phyloP scores from a whole-genome alignment of 1,140 invertebrate genomes.

The Platyura marginata region DNA sequence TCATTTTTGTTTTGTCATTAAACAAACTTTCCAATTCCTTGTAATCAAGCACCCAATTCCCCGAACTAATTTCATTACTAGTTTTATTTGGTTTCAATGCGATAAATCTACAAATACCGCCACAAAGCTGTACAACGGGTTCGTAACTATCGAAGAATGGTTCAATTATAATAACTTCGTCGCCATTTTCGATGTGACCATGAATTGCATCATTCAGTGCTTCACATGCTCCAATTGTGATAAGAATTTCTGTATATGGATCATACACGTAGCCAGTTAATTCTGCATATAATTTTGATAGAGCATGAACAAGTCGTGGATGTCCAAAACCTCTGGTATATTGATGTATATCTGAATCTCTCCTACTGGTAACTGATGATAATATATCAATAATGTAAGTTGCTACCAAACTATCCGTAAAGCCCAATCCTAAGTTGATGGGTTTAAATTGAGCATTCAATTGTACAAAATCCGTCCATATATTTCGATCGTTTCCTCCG shows the following conservation, averaged over 20 bases:
- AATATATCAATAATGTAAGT: slow-evolving; percentile 65
- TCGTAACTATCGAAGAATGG: slow-evolving; percentile 98
- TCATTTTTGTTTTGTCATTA: slow-evolving; percentile 79
- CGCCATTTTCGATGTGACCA: slow-evolving; percentile 53
- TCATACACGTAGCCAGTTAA: slow-evolving; percentile 56
- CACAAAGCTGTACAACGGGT: slow-evolving; percentile 78
- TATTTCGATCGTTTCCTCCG: neutral
- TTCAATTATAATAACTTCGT: slow-evolving; percentile 95
- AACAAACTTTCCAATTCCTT: slow-evolving; percentile 70
- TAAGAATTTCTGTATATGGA: slow-evolving; percentile 65
- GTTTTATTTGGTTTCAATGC: slow-evolving; percentile 25
- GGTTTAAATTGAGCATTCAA: slow-evolving; percentile 77
- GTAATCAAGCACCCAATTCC: slow-evolving; percentile 78
- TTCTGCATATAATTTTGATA: slow-evolving; percentile 72
- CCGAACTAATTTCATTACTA: slow-evolving; percentile 35
- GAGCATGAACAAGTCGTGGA: slow-evolving; percentile 38
- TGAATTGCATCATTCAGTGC: slow-evolving; percentile 40
- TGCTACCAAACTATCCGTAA: slow-evolving; percentile 85
- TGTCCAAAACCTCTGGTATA: slow-evolving; percentile 62
- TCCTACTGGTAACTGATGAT: slow-evolving; percentile 38
- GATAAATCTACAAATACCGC: slow-evolving; percentile 74
- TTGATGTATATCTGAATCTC: slow-evolving; percentile 71
- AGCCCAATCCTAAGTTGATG: slow-evolving; percentile 92
- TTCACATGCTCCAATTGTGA: slow-evolving; percentile 87
- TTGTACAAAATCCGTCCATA: slow-evolving; percentile 59